Conservation (phyloP, 1,140 invertebrate species). For the Hypothenemus hampei region DNA sequence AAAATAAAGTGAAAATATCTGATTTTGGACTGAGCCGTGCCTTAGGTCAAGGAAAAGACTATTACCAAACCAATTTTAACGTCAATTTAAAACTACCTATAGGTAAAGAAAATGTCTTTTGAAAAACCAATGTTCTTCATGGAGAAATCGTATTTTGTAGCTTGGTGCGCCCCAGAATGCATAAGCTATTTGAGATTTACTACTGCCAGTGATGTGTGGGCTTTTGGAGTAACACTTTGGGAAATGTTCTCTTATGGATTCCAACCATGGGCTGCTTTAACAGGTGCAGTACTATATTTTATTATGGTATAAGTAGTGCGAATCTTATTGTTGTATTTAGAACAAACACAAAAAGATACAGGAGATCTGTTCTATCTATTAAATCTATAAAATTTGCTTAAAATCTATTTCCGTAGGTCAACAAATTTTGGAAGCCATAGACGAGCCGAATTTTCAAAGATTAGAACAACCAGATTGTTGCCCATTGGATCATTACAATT, state of each 20-base stretch:
- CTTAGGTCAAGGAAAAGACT: constrained; percentile 96
- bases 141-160: constrained; percentile 42
- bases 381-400: background rate
- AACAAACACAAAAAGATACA: too few species aligned
- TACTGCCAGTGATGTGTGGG: constrained; percentile 95
- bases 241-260: constrained; percentile 99
- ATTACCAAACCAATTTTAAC: constrained; percentile 98
- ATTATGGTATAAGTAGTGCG: too few species aligned
- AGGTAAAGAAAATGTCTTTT: constrained; percentile 3
- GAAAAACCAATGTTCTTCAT: background rate
- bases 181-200: constrained; percentile 96
- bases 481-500: constrained; percentile 84
- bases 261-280: constrained; percentile 94
- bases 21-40: constrained; percentile 95
- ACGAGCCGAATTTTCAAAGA: constrained; percentile 83
- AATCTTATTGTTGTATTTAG: too few species aligned
- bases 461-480: constrained; percentile 92
- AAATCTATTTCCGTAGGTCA: constrained; percentile 52
- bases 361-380: background rate
- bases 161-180: constrained; percentile 98
- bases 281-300: constrained; percentile 47
- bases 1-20: constrained; percentile 96
- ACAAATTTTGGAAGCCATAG: constrained; percentile 93
- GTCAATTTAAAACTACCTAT: constrained; percentile 96
- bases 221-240: constrained; percentile 97